A percentile compares a stretch with the other conserved stretches of the same genome.
Evolutionary conservation across 2,888 invertebrate species (phyloP).

Genomic region (Netelia virgata): DNA sequence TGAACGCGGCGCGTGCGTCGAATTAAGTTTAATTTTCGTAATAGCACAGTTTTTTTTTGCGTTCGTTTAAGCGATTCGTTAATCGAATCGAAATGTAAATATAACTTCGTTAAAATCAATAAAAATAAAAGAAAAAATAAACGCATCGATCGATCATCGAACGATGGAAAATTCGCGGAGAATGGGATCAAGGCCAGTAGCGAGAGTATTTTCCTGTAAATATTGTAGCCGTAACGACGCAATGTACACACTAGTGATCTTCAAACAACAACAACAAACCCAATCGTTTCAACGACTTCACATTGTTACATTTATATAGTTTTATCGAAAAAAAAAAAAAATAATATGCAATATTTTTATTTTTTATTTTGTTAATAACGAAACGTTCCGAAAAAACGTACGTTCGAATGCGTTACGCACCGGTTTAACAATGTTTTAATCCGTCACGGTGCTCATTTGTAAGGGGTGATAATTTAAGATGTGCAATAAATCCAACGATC

Average conservation of each 20-base stretch:
- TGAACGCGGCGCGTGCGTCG: conserved; percentile 45
- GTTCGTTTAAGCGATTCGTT: conserved; percentile 4
- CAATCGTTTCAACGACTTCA: conserved; percentile 42
- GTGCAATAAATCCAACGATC: conserved; percentile 45
- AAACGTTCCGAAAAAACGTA: conserved; percentile 23
- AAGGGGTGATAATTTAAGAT: conserved; percentile 30
- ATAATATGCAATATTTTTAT: conserved; percentile 25
- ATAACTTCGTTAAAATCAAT: conserved; percentile 2
- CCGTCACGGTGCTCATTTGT: conserved; percentile 29
- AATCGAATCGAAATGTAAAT: conserved; percentile 6
- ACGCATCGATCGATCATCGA: conserved; percentile 10
- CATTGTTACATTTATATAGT: conserved; percentile 25
- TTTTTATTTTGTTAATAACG: conserved; percentile 3
- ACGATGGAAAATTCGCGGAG: conserved; percentile 64
- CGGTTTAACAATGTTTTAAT: not conserved
- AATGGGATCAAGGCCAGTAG: conserved; percentile 79
- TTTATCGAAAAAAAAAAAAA: conserved; percentile 14
- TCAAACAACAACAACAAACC: not conserved
- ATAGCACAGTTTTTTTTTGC: conserved; percentile 8
- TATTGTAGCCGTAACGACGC: conserved; percentile 59
- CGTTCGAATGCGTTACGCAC: conserved; percentile 22
- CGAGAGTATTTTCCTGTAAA: conserved; percentile 74
- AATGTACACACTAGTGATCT: conserved; percentile 26
- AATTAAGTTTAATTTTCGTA: conserved; percentile 8
- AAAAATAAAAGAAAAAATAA: conserved; percentile 2